Evolutionary conservation across 1,140 invertebrate species (phyloP).

Genomic region (Lucilia sericata): DNA sequence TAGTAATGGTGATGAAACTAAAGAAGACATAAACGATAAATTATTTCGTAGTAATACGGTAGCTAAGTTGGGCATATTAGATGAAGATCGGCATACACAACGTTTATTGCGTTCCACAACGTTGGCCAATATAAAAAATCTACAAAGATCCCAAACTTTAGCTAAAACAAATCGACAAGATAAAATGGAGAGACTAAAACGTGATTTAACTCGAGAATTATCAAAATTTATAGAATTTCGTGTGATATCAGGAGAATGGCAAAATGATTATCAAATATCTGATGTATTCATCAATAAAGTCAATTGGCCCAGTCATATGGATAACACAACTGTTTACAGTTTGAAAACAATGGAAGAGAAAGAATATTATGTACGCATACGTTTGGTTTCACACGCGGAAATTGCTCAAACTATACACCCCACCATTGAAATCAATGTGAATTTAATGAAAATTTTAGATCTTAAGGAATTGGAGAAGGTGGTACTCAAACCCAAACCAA

Average conservation of each 20-base stretch:
- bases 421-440: slow-evolving; percentile 62
- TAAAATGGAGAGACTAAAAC: slow-evolving; percentile 62
- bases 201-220: slow-evolving; percentile 60
- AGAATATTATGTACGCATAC: slow-evolving; percentile 64
- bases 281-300: slow-evolving; percentile 61
- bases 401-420: slow-evolving; percentile 58
- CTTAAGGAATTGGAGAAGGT: slow-evolving; percentile 62
- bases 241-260: slow-evolving; percentile 60
- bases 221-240: slow-evolving; percentile 60
- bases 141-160: slow-evolving; percentile 49
- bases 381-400: slow-evolving; percentile 51
- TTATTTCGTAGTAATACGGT: slow-evolving; percentile 57
- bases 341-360: slow-evolving; percentile 59
- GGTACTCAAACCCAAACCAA: slow-evolving; percentile 58
- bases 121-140: slow-evolving; percentile 53
- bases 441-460: slow-evolving; percentile 63
- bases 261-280: slow-evolving; percentile 61
- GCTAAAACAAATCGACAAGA: slow-evolving; percentile 57
- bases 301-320: slow-evolving; percentile 63
- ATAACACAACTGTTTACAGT: slow-evolving; percentile 60
- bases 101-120: slow-evolving; percentile 56
- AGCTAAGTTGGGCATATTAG: slow-evolving; percentile 53
- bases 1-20: slow-evolving; percentile 46
- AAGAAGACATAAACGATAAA: slow-evolving; percentile 37
- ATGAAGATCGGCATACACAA: background rate